These are phyloP conservation scores for Idaea biselata DNA, from an alignment of 2,888 invertebrate species.

Conservation along the genomic window DNA sequence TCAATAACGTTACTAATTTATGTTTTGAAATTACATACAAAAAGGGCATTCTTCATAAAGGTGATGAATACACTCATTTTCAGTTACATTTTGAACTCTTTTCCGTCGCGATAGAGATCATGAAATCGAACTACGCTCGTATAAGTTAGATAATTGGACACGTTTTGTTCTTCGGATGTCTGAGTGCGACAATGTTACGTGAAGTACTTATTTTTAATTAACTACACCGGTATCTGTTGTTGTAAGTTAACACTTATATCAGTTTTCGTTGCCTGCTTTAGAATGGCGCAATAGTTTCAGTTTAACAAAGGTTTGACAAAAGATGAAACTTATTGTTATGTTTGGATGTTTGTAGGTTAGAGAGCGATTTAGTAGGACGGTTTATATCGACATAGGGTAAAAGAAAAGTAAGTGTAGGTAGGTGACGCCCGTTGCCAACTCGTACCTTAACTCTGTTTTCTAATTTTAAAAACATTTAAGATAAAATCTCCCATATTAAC, in stretches of 20 bases:
- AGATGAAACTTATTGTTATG: neutral
- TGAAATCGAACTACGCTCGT: neutral
- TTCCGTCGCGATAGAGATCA: neutral
- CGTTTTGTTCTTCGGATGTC: conserved; percentile 42
- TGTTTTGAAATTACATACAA: neutral
- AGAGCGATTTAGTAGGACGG: too few species aligned
- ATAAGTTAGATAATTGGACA: conserved; percentile 45
- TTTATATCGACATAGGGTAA: too few species aligned
- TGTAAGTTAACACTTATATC: conserved; percentile 5
- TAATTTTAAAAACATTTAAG: too few species aligned
- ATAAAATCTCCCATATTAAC: neutral
- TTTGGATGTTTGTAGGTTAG: neutral
- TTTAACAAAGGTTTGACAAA: neutral
- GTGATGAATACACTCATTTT: neutral
- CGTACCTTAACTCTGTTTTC: too few species aligned
- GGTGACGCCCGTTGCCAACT: too few species aligned
- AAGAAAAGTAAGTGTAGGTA: too few species aligned
- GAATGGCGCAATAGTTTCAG: neutral
- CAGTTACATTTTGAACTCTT: neutral
- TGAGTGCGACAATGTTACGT: conserved; percentile 37
- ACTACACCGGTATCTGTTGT: conserved; percentile 19
- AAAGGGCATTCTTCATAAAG: neutral
- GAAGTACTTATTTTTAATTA: conserved; percentile 37
- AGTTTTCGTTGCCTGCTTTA: neutral
- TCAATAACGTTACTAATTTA: neutral